These are phyloP conservation scores for Phrynosoma platyrhinos DNA, from an alignment of 2,113 vertebrate species.

Conservation along the genomic window DNA sequence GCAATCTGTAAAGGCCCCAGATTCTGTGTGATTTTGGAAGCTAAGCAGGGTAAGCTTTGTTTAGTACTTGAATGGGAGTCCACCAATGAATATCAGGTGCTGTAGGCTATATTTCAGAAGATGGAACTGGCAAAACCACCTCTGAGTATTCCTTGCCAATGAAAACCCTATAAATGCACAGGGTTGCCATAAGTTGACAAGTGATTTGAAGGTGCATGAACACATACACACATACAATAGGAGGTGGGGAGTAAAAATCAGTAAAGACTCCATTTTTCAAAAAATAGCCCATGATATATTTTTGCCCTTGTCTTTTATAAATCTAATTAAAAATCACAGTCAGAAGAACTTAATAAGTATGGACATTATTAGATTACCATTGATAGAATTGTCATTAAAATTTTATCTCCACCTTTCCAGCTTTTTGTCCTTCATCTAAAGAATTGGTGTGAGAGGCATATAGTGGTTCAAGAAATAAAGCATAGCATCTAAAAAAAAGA, in stretches of 20 bases:
- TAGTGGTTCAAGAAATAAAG: not conserved
- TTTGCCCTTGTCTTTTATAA: not conserved
- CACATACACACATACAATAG: not conserved
- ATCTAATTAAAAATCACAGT: not conserved
- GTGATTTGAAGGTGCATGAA: too few species aligned
- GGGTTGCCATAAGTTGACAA: too few species aligned
- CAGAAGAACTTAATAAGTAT: not conserved
- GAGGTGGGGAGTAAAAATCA: not conserved
- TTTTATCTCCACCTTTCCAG: not conserved
- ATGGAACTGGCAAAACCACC: too few species aligned
- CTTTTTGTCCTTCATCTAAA: slow-evolving; percentile 15
- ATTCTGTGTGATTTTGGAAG: too few species aligned
- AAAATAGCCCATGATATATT: not conserved
- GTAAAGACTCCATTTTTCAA: not conserved
- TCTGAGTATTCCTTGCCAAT: too few species aligned
- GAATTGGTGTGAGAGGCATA: slow-evolving; percentile 38
- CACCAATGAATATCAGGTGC: too few species aligned
- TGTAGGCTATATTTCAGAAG: too few species aligned
- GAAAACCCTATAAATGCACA: too few species aligned
- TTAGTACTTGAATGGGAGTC: too few species aligned
- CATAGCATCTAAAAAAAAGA: not conserved
- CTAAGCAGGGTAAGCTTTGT: too few species aligned
- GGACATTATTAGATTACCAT: rapidly evolving
- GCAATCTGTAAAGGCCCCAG: too few species aligned
- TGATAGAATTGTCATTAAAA: not conserved